Evolutionary conservation across 53 echinoderm and acorn worm genomes (phyloP).

Genomic region (Temnopleurus reevesii): DNA sequence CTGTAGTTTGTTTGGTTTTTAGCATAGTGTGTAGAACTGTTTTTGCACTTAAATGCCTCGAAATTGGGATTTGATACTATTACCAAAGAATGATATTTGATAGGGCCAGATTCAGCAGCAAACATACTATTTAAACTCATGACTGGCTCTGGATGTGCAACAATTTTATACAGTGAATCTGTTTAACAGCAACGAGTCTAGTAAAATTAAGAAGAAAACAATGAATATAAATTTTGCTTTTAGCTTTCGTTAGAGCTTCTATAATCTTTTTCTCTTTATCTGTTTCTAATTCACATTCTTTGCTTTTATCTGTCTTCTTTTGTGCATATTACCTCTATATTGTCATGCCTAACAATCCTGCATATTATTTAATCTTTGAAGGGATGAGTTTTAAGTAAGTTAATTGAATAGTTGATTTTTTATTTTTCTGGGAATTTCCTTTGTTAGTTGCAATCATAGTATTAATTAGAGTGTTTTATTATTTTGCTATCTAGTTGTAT

Average conservation of each 20-base stretch:
- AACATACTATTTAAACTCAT: no score
- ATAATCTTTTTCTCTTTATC: not conserved
- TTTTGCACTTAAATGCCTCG: no score
- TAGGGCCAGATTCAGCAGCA: no score
- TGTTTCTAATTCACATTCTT: not conserved
- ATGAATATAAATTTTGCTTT: no score
- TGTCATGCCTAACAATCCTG: slow-evolving; percentile 17
- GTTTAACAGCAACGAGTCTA: no score
- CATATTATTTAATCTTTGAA: slow-evolving; percentile 8
- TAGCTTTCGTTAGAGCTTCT: no score
- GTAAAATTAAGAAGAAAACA: no score
- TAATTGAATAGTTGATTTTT: not conserved
- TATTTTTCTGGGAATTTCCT: not conserved
- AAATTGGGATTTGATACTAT: no score
- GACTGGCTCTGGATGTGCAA: no score
- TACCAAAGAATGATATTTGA: no score
- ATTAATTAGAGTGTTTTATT: not conserved
- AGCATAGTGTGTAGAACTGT: not conserved
- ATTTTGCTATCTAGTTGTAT: not conserved
- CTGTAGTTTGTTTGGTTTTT: not conserved
- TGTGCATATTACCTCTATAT: not conserved
- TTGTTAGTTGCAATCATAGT: slow-evolving; percentile 6
- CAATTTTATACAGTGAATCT: no score
- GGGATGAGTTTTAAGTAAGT: slow-evolving; percentile 8
- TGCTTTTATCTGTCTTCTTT: not conserved